Evolutionary conservation across 2,113 vertebrate species (phyloP), one percentile per base, ranked within the genome.

Genomic region (Oenanthe oenanthe): DNA sequence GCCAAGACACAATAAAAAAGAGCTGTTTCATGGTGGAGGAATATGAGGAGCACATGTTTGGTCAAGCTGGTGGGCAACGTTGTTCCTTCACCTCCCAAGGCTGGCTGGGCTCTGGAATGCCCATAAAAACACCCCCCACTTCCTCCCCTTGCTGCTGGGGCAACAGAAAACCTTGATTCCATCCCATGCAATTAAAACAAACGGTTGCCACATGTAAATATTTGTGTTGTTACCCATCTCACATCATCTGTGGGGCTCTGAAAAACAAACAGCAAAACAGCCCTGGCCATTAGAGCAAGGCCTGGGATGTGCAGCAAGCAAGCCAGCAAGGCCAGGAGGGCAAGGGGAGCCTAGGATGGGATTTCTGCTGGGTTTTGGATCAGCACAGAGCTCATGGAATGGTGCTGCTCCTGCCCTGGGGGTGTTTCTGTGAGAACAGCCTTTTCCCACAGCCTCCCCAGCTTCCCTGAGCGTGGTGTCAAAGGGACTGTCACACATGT

Each of bases 21-120:
- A 58, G 75, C 75, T 96, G 74, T 95, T 94, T 80, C 89, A 50
- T 88, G 82, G 62, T 80, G 38, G 67, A 92, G 78, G 56, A 96
- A 88, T 94, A 93, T 82, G 66, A 96, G 67, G 71, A 95, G 89
- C 93, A 94, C 54, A 78, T 91, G 89, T 95, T 93, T 76, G 77
- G 95, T 91, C 74, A 93, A 93, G 85, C 58, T 85, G 67, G 51
- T 94, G 87, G 81, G 54, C 88, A 95, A 73, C 1, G 1, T 24
- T 63, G 47, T 54, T 95, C 89, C 51, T 92, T 85, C 85, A 88
- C 78, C 92, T 93, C 89, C 78, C 89, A 89, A 91, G 93, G 84
- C 85, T 94, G 93, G 50, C 85, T 85, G 74, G 58, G 66, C 50
- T 95, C 51, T 72, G 93, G 77, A 93, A 95, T 95, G 81, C 48